Evolutionary conservation across 2,888 invertebrate species (phyloP), one percentile per base, ranked within the genome.

Genomic region (Drosophila lutescens): DNA sequence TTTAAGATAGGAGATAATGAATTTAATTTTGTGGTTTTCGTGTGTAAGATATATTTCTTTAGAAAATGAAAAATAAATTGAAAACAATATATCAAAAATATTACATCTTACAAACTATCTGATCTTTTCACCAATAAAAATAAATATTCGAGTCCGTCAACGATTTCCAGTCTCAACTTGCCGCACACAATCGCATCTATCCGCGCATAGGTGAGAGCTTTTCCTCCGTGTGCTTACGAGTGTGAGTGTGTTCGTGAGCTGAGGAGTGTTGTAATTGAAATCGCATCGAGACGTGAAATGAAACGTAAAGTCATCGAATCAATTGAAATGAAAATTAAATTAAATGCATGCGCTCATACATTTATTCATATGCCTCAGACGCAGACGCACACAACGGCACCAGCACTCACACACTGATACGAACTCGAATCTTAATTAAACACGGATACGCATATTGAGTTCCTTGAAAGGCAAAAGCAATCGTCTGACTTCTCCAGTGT

Each of bases 301-400:
- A 86, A 86, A 83, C 80, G 86, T 77, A 83, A 85, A 84, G 84
- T 86, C 78, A 83, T 85, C 75, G 84, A 86, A 86, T 88, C 86
- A 86, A 88, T 86, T 79, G 78, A 86, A 86, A 86, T 86, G 88
- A 86, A 85, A 85, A 86, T 86, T 88, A 86, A 86, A 86, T 86
- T 86, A 86, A 88, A 86, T 88, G 80, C 81, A 83, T 76, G 49
- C 88, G 71, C 77, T 77, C 76, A 76, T 75, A 78, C 85, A 84
- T 81, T 75, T 85, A 86, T 88, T 88, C 85, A 89, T 81, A 73
- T 62, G 50, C 65, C 58, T 10, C 34, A 41, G 60, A 49, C 62
- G n/a, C 53, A 58, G 49, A 66, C 61, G 41, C 51, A 38, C 49
- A 49, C 58, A 61, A 43, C 46, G 43, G 38, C 47, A 26, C 15